Base-by-base conservation (phyloP, 2,888 invertebrate genomes). In the Arctia plantaginis region DNA sequence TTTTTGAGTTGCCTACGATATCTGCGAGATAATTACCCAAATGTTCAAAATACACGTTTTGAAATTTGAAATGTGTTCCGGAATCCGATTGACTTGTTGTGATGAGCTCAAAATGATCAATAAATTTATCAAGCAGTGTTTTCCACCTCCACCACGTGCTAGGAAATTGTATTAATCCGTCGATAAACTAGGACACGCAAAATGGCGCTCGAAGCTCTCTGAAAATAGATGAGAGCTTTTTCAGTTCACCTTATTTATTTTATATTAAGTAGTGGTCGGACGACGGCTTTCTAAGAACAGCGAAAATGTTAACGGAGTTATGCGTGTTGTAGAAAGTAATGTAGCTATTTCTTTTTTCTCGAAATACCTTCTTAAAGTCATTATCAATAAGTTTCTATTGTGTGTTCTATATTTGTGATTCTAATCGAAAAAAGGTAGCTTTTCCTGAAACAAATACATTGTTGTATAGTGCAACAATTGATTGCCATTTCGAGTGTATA, bases 191-290 rank as follows among this genome's bases (percentile, higher is more conserved):
- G 86, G 85, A 81, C 88, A 83, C 77, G 77, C 86, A 86, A 82
- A 89, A 86, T 87, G 85, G 88, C 82, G 86, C 74, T 79, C 82
- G 85, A 84, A 79, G 77, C 84, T 81, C 77, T 84, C 85, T 86
- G 82, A 84, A 86, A 89, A 89, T 89, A 88, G 88, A 87, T 75
- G 84, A 84, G 85, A 87, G 86, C 86, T 86, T 86, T 86, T 85
- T 83, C 83, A 81, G 84, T 84, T 83, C 76, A 79, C 84, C 87
- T 84, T 83, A 86, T 88, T 86, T 87, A 87, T 87, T 86, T 87
- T 88, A 82, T 87, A 85, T 83, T 84, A 87, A 82, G 84, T 81
- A 79, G 79, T 80, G 78, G 79, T 82, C 74, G 71, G 78, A 77
- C 76, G 71, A 65, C 78, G 74, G 47, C 68, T 80, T 81, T 80